Conservation (phyloP, 2,113 vertebrate genomes). For the Fulmarus glacialis region DNA sequence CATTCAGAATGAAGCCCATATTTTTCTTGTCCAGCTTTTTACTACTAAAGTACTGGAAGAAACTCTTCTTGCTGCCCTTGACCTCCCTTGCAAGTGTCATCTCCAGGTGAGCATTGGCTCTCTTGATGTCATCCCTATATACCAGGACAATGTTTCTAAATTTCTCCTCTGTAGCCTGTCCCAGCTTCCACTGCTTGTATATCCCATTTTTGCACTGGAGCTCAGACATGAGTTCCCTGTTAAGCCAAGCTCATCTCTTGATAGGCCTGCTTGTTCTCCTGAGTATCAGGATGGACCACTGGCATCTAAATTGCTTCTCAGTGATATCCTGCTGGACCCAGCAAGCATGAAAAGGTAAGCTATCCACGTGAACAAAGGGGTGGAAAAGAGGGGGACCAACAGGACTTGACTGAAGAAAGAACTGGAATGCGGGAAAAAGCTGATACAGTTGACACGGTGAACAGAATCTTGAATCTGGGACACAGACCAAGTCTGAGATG, state of each 20-base stretch:
- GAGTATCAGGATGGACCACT: not conserved
- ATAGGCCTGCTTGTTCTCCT: not conserved
- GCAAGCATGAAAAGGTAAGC: not conserved
- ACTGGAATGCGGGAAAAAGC: not conserved
- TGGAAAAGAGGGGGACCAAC: not conserved
- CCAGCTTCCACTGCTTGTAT: not conserved
- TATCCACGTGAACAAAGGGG: fast-evolving
- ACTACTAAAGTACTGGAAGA: not conserved
- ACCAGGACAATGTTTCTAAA: not conserved
- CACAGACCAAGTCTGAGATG: not conserved
- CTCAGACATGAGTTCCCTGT: not conserved
- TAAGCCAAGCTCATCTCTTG: not conserved
- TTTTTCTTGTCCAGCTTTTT: not conserved
- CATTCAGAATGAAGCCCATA: not conserved
- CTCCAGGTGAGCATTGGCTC: not conserved
- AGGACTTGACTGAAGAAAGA: not conserved
- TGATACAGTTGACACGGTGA: not conserved
- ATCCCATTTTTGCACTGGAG: not conserved
- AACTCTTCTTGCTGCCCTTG: not conserved
- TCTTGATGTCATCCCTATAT: not conserved
- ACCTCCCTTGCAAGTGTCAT: not conserved
- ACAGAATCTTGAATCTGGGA: not conserved
- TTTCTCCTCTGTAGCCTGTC: not conserved
- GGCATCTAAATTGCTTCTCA: not conserved
- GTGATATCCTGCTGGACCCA: not conserved